Evolutionary conservation across 2,113 vertebrate genomes (phyloP), one percentile per base, ranked within the genome.

Genomic region (Thamnophis sirtalis): DNA sequence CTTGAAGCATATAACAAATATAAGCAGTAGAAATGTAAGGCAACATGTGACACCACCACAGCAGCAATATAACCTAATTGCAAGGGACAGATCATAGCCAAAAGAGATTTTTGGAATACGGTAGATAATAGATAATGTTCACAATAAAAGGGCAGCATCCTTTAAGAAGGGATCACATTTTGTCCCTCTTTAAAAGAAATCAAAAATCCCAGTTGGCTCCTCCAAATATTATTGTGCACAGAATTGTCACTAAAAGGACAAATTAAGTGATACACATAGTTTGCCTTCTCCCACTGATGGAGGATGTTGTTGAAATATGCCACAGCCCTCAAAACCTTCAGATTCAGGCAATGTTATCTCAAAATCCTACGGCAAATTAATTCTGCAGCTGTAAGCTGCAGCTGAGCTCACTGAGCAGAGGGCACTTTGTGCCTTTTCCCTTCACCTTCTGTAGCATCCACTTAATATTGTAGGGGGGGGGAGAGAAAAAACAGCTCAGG

Each of bases 371-470:
- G 51, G 89, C 84, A 93, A 90, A 93, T 93, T 93, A 90, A 90
- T 93, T 90, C 89, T 90, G 92, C 58, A n/a, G 51, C 73, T 90
- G 58, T 80, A 90, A 93, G 9, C 84, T 90, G 58, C 92, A 93
- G 88, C 89, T 90, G 89, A 93, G 92, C 73, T 90, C 80, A 54
- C 68, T 92, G 84, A 73, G 84, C 55, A 89, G 11, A 56, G 88
- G 55, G 88, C 91, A 68, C 80, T 43, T 89, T 88, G 60, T 63
- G 88, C 91, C 73, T 63, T 92, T 86, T 3, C 15, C 88, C 49
- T 89, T 92, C 91, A 89, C 80, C 80, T 89, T 92, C 91, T 92
- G 91, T 92, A 92, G 88, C 87, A 63, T 92, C 80, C 89, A 54
- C 15, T 48, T 53, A 56, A 53, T 63, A 56, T 54, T 92, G 91